These are phyloP conservation scores for Sycophaga agraensis DNA, from an alignment of 1,140 invertebrate species.

Conservation along the genomic window DNA sequence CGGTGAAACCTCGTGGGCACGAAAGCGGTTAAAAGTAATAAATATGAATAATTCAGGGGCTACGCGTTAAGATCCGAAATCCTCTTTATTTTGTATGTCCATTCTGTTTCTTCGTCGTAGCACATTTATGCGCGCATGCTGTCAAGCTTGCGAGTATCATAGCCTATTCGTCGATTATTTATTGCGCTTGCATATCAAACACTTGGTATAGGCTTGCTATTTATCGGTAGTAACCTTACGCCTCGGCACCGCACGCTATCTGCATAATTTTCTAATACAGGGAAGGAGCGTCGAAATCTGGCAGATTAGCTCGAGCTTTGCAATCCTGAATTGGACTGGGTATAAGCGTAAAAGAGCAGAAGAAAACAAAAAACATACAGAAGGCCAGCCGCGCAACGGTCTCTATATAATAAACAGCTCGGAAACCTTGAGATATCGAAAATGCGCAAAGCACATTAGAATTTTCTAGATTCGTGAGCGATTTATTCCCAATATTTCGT, in stretches of 20 bases:
- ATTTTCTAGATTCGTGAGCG: no score
- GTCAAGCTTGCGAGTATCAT: not conserved
- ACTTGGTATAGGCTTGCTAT: conserved; percentile 25
- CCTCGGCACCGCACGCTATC: conserved; percentile 28
- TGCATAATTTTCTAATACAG: conserved; percentile 40
- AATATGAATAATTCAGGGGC: conserved; percentile 22
- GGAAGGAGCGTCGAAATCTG: conserved; percentile 5
- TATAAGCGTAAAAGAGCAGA: not conserved
- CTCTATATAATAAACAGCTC: no score
- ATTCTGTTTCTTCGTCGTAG: not conserved
- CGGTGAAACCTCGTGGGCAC: conserved; percentile 7
- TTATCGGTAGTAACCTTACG: conserved; percentile 32
- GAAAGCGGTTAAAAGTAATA: conserved; percentile 7
- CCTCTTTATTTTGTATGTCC: conserved; percentile 4
- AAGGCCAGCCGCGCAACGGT: no score
- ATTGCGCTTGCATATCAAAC: no score
- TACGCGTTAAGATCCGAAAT: conserved; percentile 8
- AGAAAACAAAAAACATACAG: not conserved
- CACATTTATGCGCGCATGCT: not conserved
- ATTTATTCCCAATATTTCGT: no score
- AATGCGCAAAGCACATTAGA: no score
- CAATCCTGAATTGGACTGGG: not conserved
- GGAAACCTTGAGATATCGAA: no score
- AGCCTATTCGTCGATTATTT: conserved; percentile 24
- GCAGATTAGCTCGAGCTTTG: conserved; percentile 7